Percentiles rank a stretch among this genome's conserved stretches.
phyloP scores from a whole-genome alignment of 1,140 invertebrate species.

The Papilio helenus region DNA sequence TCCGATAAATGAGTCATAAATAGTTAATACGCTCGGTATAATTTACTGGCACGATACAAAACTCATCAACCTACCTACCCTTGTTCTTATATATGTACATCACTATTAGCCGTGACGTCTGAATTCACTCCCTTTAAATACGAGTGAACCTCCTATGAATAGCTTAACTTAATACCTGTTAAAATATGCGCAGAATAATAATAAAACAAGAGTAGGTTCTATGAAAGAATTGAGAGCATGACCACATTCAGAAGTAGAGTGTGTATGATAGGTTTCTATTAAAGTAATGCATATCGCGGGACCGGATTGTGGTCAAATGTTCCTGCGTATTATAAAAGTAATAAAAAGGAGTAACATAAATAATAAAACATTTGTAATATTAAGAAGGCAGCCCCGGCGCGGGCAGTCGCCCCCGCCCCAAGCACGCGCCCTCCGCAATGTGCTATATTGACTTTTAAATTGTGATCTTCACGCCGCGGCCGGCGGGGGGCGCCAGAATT shows the following conservation, averaged over 20 bases:
- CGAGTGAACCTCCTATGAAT: no score
- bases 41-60: no score
- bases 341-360: conserved; percentile 30
- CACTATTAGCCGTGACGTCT: no score
- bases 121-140: no score
- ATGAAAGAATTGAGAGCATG: no score
- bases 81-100: no score
- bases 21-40: conserved; percentile 5
- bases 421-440: conserved; percentile 45
- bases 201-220: no score
- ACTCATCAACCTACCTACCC: no score
- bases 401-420: conserved; percentile 39
- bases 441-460: conserved; percentile 57
- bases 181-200: no score
- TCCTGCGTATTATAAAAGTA: not conserved
- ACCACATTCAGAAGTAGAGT: no score
- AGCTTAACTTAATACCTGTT: no score
- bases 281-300: not conserved
- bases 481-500: conserved; percentile 38
- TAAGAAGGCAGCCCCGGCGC: conserved; percentile 18
- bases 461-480: conserved; percentile 42
- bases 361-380: conserved; percentile 37
- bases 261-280: no score
- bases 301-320: not conserved
- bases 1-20: conserved; percentile 24